phyloP scores from a whole-genome alignment of 2,888 invertebrate genomes.

The Byasa hedistus region DNA sequence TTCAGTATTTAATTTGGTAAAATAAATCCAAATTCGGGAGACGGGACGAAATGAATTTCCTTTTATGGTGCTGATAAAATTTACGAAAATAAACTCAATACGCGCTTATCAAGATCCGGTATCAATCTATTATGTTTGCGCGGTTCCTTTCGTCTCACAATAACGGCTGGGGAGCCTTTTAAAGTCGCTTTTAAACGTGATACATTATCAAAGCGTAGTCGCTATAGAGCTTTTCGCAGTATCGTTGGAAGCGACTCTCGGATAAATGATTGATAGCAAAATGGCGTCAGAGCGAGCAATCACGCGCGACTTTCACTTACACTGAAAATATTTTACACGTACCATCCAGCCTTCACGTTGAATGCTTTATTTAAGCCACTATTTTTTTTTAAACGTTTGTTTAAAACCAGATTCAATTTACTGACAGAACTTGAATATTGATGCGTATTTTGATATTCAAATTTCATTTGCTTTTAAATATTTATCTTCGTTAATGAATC shows the following conservation, averaged over 20 bases:
- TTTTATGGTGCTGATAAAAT: conserved; percentile 42
- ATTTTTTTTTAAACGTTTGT: conserved; percentile 14
- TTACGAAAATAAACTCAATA: conserved; percentile 59
- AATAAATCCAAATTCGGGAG: conserved; percentile 32
- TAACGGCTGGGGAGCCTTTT: conserved; percentile 59
- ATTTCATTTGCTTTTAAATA: conserved; percentile 10
- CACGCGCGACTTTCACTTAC: conserved; percentile 67
- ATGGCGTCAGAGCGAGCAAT: conserved; percentile 55
- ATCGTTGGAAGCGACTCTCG: conserved; percentile 60
- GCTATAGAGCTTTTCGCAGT: conserved; percentile 74
- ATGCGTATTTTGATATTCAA: conserved; percentile 22
- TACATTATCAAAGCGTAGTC: conserved; percentile 71
- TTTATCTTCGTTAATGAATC: conserved; percentile 10
- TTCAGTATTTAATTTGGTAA: conserved; percentile 31
- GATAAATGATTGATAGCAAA: conserved; percentile 74
- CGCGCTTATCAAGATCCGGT: conserved; percentile 60
- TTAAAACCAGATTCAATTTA: conserved; percentile 18
- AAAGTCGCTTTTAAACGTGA: conserved; percentile 72
- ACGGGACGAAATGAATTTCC: conserved; percentile 38
- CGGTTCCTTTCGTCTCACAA: conserved; percentile 56
- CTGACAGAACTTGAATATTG: conserved; percentile 19
- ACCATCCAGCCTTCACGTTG: conserved; percentile 10
- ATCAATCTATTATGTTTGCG: conserved; percentile 73
- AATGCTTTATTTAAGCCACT: conserved; percentile 24
- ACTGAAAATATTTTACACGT: conserved; percentile 59